phyloP scores from a whole-genome alignment of 92 coral and sea anemone genomes.

The Palythoa grandis region DNA sequence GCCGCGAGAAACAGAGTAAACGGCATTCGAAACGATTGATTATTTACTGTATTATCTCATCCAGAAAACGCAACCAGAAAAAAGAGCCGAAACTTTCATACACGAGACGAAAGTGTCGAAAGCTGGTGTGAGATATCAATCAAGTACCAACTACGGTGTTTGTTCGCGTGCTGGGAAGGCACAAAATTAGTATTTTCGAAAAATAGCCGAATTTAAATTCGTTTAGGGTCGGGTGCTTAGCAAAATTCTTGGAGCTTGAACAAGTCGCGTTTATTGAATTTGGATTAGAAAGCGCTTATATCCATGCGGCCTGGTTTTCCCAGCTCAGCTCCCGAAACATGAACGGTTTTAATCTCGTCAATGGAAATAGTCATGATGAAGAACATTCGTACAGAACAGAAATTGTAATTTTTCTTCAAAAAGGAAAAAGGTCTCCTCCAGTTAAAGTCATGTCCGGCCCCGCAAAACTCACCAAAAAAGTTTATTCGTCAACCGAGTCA shows the following conservation, averaged over 20 bases:
- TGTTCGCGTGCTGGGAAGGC: constrained; percentile 32
- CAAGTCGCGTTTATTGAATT: not conserved
- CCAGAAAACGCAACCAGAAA: constrained; percentile 58
- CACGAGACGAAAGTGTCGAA: constrained; percentile 3
- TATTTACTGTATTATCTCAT: constrained; percentile 86
- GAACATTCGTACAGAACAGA: constrained; percentile 70
- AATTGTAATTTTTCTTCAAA: constrained; percentile 76
- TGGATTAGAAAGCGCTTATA: constrained; percentile 1
- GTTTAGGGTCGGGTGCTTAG: not conserved
- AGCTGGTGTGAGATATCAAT: not conserved
- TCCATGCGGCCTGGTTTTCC: not conserved
- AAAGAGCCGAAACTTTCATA: constrained; percentile 14
- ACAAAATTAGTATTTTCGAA: not conserved
- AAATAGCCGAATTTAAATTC: constrained; percentile 29
- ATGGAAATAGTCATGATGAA: constrained; percentile 57
- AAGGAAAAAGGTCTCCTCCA: constrained; percentile 75
- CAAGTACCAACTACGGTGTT: not conserved
- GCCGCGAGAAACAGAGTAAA: constrained; percentile 24
- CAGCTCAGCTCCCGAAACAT: constrained; percentile 38
- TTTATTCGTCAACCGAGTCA: constrained; percentile 76
- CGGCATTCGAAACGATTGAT: constrained; percentile 73
- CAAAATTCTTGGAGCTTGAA: not conserved
- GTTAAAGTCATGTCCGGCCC: constrained; percentile 71
- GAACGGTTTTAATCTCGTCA: constrained; percentile 57
- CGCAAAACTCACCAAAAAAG: constrained; percentile 63